phyloP scores from a whole-genome alignment of 2,888 invertebrate species.

The Biston stratarius region DNA sequence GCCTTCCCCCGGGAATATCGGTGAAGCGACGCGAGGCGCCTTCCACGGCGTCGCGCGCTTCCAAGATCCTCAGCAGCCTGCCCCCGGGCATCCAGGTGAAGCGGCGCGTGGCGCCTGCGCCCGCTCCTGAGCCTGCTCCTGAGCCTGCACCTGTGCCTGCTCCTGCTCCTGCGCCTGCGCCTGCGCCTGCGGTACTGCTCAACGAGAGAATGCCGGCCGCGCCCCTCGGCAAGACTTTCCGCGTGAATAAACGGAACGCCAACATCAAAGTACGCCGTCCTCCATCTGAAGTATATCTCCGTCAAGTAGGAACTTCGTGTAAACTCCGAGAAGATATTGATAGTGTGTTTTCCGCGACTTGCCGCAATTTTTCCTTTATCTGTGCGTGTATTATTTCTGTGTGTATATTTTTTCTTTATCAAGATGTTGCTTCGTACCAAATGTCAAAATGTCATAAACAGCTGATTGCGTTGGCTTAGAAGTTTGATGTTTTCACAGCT shows the following conservation, averaged over 20 bases:
- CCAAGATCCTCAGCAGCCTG: neutral
- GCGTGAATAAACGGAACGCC: neutral
- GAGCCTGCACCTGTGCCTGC: neutral
- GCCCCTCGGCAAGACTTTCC: neutral
- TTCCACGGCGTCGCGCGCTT: neutral
- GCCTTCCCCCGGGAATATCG: neutral
- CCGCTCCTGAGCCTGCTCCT: neutral
- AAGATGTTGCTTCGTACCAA: too few species aligned
- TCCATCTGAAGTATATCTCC: too few species aligned
- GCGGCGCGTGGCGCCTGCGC: neutral
- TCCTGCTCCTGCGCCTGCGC: neutral
- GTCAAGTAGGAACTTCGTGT: too few species aligned
- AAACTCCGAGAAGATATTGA: too few species aligned
- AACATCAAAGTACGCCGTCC: neutral
- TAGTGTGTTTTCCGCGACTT: too few species aligned
- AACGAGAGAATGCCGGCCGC: neutral
- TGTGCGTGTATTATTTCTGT: too few species aligned
- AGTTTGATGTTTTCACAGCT: too few species aligned
- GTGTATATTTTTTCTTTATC: too few species aligned
- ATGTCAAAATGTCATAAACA: too few species aligned
- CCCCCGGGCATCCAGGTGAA: constrained; percentile 1
- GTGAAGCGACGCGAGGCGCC: neutral
- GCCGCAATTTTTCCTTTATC: too few species aligned
- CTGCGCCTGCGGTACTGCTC: neutral
- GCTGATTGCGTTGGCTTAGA: too few species aligned